phyloP scores from a whole-genome alignment of 2,113 vertebrate genomes.

The Syrmaticus mikado region DNA sequence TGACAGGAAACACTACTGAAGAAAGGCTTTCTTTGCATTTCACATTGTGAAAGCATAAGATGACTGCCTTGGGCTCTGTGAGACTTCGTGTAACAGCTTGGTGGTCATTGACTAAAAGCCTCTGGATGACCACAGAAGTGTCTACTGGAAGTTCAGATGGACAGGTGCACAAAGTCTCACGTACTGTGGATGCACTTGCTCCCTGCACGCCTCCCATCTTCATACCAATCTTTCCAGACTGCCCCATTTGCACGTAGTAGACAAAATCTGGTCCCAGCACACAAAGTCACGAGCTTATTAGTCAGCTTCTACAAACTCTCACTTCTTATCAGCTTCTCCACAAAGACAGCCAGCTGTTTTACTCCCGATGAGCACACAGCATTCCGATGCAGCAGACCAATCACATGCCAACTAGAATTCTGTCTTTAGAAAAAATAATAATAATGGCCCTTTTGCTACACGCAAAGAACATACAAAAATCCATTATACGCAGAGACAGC shows the following conservation, averaged over 20 bases:
- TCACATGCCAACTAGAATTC: neutral
- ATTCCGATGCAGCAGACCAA: neutral
- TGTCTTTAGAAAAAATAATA: neutral
- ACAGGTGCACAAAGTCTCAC: neutral
- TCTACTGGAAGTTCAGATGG: neutral
- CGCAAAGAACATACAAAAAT: neutral
- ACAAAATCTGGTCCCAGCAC: neutral
- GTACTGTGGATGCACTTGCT: fast-evolving
- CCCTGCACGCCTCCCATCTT: neutral
- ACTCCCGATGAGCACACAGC: neutral
- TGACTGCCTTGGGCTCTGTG: too few relatives aligned
- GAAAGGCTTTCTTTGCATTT: neutral
- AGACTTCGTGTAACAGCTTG: neutral
- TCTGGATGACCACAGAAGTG: neutral
- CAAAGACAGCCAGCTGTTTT: neutral
- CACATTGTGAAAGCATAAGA: neutral
- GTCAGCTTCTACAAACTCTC: neutral
- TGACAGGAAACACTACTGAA: neutral
- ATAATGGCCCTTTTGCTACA: neutral
- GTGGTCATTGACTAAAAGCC: neutral
- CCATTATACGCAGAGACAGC: fast-evolving
- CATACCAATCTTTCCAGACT: neutral
- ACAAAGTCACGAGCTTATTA: neutral
- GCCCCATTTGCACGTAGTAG: neutral
- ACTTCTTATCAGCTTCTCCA: neutral